phyloP scores from a whole-genome alignment of 2,797 vertebrate species.

The Acrossocheilus wenchowensis region DNA sequence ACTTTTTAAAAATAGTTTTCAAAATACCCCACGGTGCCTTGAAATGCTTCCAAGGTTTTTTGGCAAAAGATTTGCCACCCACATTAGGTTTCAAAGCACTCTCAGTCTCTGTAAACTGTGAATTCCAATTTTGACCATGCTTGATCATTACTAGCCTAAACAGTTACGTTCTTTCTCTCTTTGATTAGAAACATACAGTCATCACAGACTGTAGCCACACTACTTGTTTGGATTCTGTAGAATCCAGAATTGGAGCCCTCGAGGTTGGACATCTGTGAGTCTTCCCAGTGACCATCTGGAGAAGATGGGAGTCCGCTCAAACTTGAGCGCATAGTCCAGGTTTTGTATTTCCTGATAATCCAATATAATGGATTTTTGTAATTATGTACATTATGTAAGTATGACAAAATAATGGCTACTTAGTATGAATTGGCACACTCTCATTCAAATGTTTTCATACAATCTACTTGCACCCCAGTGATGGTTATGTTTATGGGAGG shows the following conservation, averaged over 20 bases:
- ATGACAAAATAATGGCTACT: background rate
- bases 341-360: slow-evolving; percentile 1
- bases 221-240: slow-evolving; percentile 27
- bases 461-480: background rate
- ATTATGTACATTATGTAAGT: background rate
- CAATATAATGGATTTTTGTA: background rate
- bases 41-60: slow-evolving; percentile 42
- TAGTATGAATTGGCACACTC: background rate
- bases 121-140: slow-evolving; percentile 29
- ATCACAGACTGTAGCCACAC: slow-evolving; percentile 14
- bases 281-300: slow-evolving; percentile 54
- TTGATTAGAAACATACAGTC: slow-evolving; percentile 16
- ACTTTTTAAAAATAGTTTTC: slow-evolving; percentile 42
- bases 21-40: slow-evolving; percentile 33
- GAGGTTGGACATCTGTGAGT: slow-evolving; percentile 48
- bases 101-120: slow-evolving; percentile 33
- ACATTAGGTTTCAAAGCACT: slow-evolving; percentile 41
- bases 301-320: slow-evolving; percentile 6
- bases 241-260: slow-evolving; percentile 17
- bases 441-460: background rate
- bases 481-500: background rate
- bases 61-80: slow-evolving; percentile 30
- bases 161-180: slow-evolving; percentile 1
- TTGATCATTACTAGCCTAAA: slow-evolving; percentile 40
- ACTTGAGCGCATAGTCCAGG: background rate